Conservation (phyloP, 2,888 invertebrate species). For the Acronicta alni region DNA sequence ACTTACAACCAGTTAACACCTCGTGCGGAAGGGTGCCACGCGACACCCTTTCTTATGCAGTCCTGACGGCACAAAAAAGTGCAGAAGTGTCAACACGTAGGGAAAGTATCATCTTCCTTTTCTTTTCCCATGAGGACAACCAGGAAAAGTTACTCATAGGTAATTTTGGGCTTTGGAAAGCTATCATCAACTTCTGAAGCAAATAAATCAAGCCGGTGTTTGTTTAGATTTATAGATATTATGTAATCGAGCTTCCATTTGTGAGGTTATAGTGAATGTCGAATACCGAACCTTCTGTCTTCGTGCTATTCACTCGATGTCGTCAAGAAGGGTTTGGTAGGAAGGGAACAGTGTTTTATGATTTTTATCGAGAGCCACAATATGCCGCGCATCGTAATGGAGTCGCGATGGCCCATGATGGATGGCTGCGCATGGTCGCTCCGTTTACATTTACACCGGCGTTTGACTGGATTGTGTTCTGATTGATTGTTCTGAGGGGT, state of each 20-base stretch:
- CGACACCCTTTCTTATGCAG: constrained; percentile 43
- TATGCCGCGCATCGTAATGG: constrained; percentile 51
- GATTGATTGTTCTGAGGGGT: constrained; percentile 49
- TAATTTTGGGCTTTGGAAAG: too few species aligned
- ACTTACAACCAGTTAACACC: constrained; percentile 53
- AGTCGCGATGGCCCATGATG: constrained; percentile 32
- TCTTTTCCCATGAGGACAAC: too few species aligned
- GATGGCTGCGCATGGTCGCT: constrained; percentile 38
- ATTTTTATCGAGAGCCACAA: constrained; percentile 54
- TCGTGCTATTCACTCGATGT: not conserved
- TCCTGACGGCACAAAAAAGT: not conserved
- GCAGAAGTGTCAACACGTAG: constrained; percentile 20
- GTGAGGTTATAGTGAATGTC: too few species aligned
- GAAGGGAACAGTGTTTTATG: constrained; percentile 49
- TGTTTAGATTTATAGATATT: not conserved
- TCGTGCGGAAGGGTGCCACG: constrained; percentile 39
- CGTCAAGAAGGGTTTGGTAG: constrained; percentile 29
- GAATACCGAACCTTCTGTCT: constrained; percentile 25
- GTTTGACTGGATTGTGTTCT: constrained; percentile 39
- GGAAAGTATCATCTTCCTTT: not conserved
- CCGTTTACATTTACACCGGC: constrained; percentile 21
- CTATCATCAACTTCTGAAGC: not conserved
- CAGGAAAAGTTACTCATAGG: too few species aligned
- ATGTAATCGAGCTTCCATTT: too few species aligned
- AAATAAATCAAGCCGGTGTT: not conserved